Percentiles rank a stretch among this genome's conserved stretches.
Evolutionary conservation across 1,140 invertebrate genomes (phyloP).

Genomic region (Caenorhabditis latens): DNA sequence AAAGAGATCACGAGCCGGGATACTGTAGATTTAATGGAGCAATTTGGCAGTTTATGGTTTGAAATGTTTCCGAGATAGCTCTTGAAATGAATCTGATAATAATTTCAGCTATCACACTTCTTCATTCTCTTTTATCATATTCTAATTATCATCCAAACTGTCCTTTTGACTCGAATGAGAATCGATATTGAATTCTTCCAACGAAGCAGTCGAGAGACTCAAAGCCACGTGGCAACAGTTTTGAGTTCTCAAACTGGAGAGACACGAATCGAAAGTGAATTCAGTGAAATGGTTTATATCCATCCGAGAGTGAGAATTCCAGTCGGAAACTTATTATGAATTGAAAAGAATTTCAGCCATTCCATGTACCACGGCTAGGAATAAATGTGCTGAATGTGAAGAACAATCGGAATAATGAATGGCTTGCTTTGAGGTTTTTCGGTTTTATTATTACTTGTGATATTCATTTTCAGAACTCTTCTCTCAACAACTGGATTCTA

Average conservation of each 20-base stretch:
- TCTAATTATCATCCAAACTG: not conserved
- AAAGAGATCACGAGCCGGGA: conserved; percentile 9
- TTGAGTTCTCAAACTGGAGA: conserved; percentile 3
- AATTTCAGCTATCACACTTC: conserved; percentile 28
- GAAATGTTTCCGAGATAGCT: not conserved
- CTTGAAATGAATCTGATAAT: not conserved
- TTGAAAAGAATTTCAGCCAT: not conserved
- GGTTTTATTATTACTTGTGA: not conserved
- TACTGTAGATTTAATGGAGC: conserved; percentile 36
- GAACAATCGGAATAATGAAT: conserved; percentile 18
- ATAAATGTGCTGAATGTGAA: conserved; percentile 23
- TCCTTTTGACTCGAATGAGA: not conserved
- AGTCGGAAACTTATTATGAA: not conserved
- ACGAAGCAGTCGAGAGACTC: not conserved
- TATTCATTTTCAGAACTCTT: not conserved
- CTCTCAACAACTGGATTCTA: conserved; percentile 30
- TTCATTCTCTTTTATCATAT: conserved; percentile 26
- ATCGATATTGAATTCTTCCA: not conserved
- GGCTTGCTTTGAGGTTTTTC: conserved; percentile 14
- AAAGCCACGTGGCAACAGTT: conserved; percentile 2
- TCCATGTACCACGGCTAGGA: conserved; percentile 13
- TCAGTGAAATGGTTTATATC: conserved; percentile 17
- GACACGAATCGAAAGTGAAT: conserved; percentile 30
- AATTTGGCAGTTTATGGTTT: conserved; percentile 36
- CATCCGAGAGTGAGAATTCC: not conserved